Percentiles rank a stretch among this genome's conserved stretches.
Conservation (phyloP, 2,888 invertebrate species). For the Biston betularia region DNA sequence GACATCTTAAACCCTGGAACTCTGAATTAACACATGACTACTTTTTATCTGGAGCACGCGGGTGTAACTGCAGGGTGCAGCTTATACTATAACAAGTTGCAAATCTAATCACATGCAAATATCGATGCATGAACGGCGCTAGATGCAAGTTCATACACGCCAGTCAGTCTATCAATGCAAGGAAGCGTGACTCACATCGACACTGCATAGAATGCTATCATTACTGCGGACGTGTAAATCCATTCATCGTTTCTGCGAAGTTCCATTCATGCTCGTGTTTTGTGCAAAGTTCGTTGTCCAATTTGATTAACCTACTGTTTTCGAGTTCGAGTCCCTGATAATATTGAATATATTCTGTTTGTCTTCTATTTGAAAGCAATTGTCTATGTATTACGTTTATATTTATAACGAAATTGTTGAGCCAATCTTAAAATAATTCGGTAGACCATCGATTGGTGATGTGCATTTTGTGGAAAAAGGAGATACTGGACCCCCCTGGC, state of each 20-base stretch:
- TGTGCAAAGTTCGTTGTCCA: not conserved
- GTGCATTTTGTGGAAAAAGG: too few relatives aligned
- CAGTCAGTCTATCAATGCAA: conserved; percentile 59
- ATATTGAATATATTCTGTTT: not conserved
- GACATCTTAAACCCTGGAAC: too few relatives aligned
- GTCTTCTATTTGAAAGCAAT: not conserved
- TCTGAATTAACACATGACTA: too few relatives aligned
- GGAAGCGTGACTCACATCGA: conserved; percentile 62
- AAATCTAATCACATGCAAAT: conserved; percentile 4
- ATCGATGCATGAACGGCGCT: conserved; percentile 10
- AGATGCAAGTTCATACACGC: conserved; percentile 37
- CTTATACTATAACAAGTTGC: not conserved
- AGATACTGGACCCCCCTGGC: too few relatives aligned
- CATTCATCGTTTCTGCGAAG: conserved; percentile 43
- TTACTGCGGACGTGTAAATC: conserved; percentile 30
- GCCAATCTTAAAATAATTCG: too few relatives aligned
- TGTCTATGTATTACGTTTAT: not conserved
- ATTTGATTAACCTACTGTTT: not conserved
- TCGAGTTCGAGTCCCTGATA: not conserved
- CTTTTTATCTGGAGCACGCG: too few relatives aligned
- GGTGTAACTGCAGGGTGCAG: too few relatives aligned
- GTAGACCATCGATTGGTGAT: too few relatives aligned
- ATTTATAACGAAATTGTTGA: too few relatives aligned
- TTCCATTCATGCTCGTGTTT: conserved; percentile 18
- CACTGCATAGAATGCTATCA: conserved; percentile 31